Evolutionary conservation across 2,888 invertebrate species (phyloP).

Genomic region (Capitulum mitella): DNA sequence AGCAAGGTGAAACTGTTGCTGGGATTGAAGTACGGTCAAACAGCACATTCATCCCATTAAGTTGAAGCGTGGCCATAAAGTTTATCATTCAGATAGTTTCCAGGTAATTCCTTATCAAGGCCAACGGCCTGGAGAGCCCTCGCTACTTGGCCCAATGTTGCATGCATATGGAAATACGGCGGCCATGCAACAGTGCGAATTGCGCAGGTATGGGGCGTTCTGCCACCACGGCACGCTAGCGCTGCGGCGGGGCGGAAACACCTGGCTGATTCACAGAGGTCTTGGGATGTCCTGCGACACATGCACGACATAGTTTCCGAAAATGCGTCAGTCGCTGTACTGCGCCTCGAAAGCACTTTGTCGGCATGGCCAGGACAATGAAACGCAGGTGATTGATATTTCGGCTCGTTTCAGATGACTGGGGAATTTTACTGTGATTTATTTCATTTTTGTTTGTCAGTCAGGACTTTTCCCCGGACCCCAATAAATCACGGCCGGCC

Average conservation of each 20-base stretch:
- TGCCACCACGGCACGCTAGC: background rate
- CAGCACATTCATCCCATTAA: background rate
- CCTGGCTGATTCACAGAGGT: no score
- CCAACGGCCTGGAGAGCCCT: background rate
- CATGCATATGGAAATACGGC: background rate
- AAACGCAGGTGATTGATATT: background rate
- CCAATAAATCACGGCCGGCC: conserved; percentile 4
- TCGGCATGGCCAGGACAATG: background rate
- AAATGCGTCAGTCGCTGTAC: no score
- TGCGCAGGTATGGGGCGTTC: background rate
- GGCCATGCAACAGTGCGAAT: background rate
- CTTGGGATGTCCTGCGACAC: no score
- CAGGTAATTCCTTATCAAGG: background rate
- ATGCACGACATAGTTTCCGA: no score
- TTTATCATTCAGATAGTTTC: conserved; percentile 6
- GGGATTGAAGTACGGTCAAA: background rate
- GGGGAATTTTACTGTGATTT: background rate
- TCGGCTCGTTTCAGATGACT: background rate
- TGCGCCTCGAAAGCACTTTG: background rate
- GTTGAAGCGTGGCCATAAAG: background rate
- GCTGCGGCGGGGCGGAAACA: no score
- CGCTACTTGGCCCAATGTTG: background rate
- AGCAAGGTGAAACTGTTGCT: background rate
- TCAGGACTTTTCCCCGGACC: background rate
- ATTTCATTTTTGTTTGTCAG: conserved; percentile 12